These are phyloP conservation scores for Manacus vitellinus DNA, from an alignment of 2,113 vertebrate species.

Conservation along the genomic window DNA sequence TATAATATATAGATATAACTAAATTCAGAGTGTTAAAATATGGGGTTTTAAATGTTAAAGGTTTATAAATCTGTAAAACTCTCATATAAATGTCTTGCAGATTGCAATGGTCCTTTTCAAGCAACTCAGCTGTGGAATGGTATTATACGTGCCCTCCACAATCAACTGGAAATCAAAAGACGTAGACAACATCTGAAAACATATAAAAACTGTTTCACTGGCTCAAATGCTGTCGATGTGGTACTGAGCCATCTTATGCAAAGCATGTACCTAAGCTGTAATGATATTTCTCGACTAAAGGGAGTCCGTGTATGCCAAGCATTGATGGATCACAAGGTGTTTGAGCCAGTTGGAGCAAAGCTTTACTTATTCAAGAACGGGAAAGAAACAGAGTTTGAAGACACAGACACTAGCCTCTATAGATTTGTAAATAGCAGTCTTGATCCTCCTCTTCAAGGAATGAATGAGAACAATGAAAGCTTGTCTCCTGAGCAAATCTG, in stretches of 20 bases:
- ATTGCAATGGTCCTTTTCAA: slow-evolving; percentile 78
- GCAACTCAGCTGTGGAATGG: slow-evolving; percentile 85
- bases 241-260: slow-evolving; percentile 88
- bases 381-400: slow-evolving; percentile 82
- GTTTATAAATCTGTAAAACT: neutral
- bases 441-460: neutral
- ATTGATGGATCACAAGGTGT: slow-evolving; percentile 86
- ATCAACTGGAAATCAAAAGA: slow-evolving; percentile 82
- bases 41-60: neutral
- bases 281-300: slow-evolving; percentile 83
- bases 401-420: slow-evolving; percentile 81
- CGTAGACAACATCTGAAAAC: slow-evolving; percentile 75
- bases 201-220: slow-evolving; percentile 80
- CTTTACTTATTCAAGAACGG: slow-evolving; percentile 78
- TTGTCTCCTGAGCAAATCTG: slow-evolving; percentile 26
- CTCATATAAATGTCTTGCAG: slow-evolving; percentile 46
- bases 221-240: slow-evolving; percentile 82
- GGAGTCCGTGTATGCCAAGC: slow-evolving; percentile 84
- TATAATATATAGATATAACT: neutral
- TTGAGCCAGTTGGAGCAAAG: slow-evolving; percentile 80
- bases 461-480: slow-evolving; percentile 45
- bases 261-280: slow-evolving; percentile 81
- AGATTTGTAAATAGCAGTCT: slow-evolving; percentile 75
- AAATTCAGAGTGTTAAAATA: neutral
- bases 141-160: slow-evolving; percentile 82